Evolutionary conservation across 2,797 vertebrate genomes (phyloP).

Genomic region (Myoxocephalus aenaeus): DNA sequence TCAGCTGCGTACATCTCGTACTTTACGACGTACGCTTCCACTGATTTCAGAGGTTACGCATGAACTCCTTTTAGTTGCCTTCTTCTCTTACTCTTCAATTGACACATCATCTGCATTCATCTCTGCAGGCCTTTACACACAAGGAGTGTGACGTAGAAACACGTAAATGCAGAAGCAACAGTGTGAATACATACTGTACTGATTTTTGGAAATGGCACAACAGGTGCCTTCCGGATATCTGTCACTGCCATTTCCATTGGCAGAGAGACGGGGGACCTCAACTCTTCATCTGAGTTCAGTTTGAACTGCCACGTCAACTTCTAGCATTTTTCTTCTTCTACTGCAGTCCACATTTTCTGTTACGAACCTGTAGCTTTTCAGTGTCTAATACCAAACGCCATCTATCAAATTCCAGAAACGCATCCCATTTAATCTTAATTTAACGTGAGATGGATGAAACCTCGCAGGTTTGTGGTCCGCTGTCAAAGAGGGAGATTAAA

Average conservation of each 20-base stretch:
- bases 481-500: constrained; percentile 56
- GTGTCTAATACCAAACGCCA: constrained; percentile 14
- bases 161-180: no score
- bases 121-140: background rate
- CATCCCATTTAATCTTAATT: constrained; percentile 45
- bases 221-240: background rate
- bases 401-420: constrained; percentile 17
- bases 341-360: background rate
- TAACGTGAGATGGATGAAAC: constrained; percentile 51
- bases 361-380: constrained; percentile 25
- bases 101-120: background rate
- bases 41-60: background rate
- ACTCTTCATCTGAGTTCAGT: background rate
- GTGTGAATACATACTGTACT: background rate
- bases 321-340: background rate
- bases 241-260: background rate
- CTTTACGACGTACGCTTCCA: background rate
- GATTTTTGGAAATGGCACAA: background rate
- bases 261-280: no score
- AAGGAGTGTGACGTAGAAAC: background rate
- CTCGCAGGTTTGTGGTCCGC: constrained; percentile 35
- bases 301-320: background rate
- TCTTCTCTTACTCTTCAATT: background rate
- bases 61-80: background rate
- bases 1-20: background rate